Percentiles rank a stretch among this genome's conserved stretches.
These are phyloP conservation scores for Stichopus horrens DNA, from an alignment of 53 echinoderm and acorn worm species.

Conservation along the genomic window DNA sequence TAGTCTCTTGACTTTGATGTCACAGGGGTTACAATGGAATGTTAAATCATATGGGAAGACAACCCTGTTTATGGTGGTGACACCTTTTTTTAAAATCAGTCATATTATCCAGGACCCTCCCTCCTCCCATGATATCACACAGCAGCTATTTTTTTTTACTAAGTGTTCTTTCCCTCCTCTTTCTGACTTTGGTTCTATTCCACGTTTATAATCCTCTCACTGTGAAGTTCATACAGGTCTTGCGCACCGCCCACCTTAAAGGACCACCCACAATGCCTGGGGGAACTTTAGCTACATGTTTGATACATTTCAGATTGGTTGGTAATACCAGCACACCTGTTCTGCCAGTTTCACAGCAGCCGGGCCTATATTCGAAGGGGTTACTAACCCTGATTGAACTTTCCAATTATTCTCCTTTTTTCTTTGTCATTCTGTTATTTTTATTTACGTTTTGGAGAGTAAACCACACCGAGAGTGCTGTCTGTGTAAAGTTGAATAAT, in stretches of 20 bases:
- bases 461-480: too few species aligned
- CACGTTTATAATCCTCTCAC: background rate
- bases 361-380: conserved; percentile 10
- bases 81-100: background rate
- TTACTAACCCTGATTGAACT: conserved; percentile 15
- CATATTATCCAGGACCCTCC: background rate
- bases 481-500: too few species aligned
- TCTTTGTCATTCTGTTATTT: background rate
- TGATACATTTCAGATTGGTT: conserved; percentile 24
- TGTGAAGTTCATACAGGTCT: background rate
- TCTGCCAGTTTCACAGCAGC: conserved; percentile 7
- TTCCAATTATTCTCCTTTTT: background rate
- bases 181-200: background rate
- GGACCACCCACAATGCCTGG: conserved; percentile 43
- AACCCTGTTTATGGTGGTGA: background rate
- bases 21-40: background rate
- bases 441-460: too few species aligned
- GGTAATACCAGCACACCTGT: conserved; percentile 25
- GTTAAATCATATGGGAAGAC: background rate
- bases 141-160: background rate
- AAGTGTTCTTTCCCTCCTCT: background rate
- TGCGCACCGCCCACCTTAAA: background rate
- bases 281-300: conserved; percentile 22
- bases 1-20: background rate
- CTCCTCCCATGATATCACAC: background rate